Conservation (phyloP, 2,797 vertebrate genomes). For the Pseudochaenichthys georgianus region DNA sequence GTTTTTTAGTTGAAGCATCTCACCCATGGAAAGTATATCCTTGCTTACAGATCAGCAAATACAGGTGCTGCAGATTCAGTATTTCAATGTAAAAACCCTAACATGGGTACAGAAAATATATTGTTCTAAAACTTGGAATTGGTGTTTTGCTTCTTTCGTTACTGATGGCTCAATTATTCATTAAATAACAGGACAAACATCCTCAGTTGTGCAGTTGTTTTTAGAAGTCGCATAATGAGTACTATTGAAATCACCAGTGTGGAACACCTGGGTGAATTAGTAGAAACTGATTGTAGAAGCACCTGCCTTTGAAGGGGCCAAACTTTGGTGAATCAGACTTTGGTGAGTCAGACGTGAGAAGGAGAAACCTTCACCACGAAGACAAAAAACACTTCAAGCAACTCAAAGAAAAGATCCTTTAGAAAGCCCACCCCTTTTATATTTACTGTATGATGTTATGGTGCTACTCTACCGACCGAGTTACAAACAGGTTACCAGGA, state of each 20-base stretch:
- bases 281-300: too few species aligned
- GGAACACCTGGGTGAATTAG: too few species aligned
- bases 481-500: background rate
- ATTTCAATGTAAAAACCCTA: background rate
- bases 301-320: too few species aligned
- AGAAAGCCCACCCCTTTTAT: background rate
- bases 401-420: background rate
- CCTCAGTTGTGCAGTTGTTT: too few species aligned
- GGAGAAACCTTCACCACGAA: background rate
- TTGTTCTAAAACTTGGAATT: background rate
- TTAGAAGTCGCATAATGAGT: background rate
- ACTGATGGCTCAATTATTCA: too few species aligned
- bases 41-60: constrained; percentile 11
- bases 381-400: background rate
- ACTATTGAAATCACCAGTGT: background rate
- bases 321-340: too few species aligned
- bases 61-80: background rate
- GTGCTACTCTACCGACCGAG: too few species aligned
- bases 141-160: background rate
- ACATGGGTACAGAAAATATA: background rate
- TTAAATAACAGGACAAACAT: too few species aligned
- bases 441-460: too few species aligned
- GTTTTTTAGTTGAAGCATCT: constrained; percentile 4
- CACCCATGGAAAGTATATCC: background rate
- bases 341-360: too few species aligned